Conservation (phyloP, 1,140 invertebrate genomes). For the Stratiolaelaps scimitus region DNA sequence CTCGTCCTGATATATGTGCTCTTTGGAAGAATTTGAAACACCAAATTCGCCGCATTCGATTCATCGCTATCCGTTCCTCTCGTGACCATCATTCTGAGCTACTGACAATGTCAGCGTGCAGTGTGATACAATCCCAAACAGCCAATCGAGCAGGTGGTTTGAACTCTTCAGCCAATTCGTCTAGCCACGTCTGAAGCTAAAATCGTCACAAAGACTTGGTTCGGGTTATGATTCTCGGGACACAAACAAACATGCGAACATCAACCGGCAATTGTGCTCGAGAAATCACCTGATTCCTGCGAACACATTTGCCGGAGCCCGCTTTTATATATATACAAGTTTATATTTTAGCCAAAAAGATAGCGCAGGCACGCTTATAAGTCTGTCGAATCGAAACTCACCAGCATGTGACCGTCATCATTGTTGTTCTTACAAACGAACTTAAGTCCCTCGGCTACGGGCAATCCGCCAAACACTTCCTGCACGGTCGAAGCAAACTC, state of each 20-base stretch:
- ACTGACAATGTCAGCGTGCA: background rate
- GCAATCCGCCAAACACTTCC: background rate
- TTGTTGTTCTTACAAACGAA: conserved; percentile 15
- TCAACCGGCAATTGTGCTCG: background rate
- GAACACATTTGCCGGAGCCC: background rate
- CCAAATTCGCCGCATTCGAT: no score
- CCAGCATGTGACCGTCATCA: conserved; percentile 5
- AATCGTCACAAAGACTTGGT: background rate
- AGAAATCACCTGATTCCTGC: background rate
- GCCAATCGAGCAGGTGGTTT: background rate
- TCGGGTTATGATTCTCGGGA: background rate
- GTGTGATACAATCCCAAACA: conserved; percentile 1
- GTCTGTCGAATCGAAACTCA: no score
- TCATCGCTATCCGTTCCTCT: no score
- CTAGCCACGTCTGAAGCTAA: background rate
- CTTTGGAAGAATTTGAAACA: no score
- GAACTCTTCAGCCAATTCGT: conserved; percentile 3
- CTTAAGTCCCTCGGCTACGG: conserved; percentile 4
- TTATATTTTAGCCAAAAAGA: background rate
- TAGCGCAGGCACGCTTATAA: background rate
- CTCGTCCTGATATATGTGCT: no score
- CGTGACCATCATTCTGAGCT: no score
- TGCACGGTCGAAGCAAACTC: conserved; percentile 3
- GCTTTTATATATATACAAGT: background rate
- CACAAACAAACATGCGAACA: no score